Evolutionary conservation across 2,888 invertebrate species (phyloP).

Genomic region (Diarsia mendica): DNA sequence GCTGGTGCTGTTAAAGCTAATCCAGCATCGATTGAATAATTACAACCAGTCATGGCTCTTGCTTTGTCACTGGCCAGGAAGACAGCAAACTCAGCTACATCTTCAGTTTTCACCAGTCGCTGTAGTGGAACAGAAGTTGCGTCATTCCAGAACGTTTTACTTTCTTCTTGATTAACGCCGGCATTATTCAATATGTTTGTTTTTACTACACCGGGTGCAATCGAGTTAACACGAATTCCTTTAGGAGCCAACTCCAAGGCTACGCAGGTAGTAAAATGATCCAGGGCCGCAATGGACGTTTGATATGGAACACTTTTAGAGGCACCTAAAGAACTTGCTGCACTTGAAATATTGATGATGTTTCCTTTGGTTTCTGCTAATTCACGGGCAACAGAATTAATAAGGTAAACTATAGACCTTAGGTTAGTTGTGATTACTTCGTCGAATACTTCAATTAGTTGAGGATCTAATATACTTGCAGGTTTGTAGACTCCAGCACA

Average conservation of each 20-base stretch:
- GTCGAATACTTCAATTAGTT: constrained; percentile 70
- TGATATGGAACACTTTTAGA: constrained; percentile 83
- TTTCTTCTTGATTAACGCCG: constrained; percentile 56
- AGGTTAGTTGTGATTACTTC: constrained; percentile 70
- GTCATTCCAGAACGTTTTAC: constrained; percentile 52
- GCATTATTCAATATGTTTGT: constrained; percentile 67
- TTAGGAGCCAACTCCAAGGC: constrained; percentile 91
- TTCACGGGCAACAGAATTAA: constrained; percentile 63
- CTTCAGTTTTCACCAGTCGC: constrained; percentile 65
- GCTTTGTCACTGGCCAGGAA: constrained; percentile 76
- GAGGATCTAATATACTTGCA: constrained; percentile 61
- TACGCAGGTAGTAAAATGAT: constrained; percentile 93
- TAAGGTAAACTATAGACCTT: constrained; percentile 70
- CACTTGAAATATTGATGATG: constrained; percentile 74
- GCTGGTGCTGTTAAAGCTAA: constrained; percentile 24
- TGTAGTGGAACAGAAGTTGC: constrained; percentile 54
- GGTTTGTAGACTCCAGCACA: constrained; percentile 68
- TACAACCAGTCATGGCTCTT: constrained; percentile 73
- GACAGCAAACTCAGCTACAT: constrained; percentile 71
- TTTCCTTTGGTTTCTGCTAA: constrained; percentile 71
- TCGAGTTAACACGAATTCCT: constrained; percentile 92
- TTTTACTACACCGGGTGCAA: constrained; percentile 93
- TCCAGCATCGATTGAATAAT: constrained; percentile 68
- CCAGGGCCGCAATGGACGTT: constrained; percentile 93
- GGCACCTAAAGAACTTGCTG: constrained; percentile 37